Evolutionary conservation across 2,113 vertebrate species (phyloP), one percentile per base, ranked within the genome.

Genomic region (Psilopogon haemacephalus): DNA sequence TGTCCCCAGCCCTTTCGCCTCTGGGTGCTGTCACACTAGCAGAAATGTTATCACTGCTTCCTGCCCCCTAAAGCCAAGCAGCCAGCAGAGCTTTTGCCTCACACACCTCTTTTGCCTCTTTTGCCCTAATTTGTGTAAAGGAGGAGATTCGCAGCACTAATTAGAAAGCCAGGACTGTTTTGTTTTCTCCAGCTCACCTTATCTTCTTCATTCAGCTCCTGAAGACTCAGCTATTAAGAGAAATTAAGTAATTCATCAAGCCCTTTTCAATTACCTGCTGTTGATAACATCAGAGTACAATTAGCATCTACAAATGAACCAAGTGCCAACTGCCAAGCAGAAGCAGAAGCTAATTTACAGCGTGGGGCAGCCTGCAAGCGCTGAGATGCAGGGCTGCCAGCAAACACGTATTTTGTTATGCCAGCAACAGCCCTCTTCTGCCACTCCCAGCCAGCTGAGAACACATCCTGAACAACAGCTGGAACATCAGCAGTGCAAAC

Each of bases 181-280:
- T 96, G 97, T 97, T 97, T 97, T 97, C 97, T 97, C 95, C 95
- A 77, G 90, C 90, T 95, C 95, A 95, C 93, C 98, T 98, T 98
- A 98, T 98, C 98, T 98, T 98, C 98, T 97, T 98, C 98, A 97
- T 98, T 98, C 98, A 98, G 98, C 97, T 98, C 97, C 97, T 97
- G 96, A 98, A 97, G 97, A 98, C 98, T 98, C 97, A 98, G 98
- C 98, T 98, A 98, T 98, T 98, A 98, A 97, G 98, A 98, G 98
- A 98, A 99, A 99, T 98, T 98, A 98, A 99, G 98, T 97, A 98
- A 99, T 99, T 99, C 98, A 98, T 99, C 98, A 99, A 98, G 98
- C 97, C 98, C 97, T 98, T 98, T 98, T 98, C 98, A 98, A 98
- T 99, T 99, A 98, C 98, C 97, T 98, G 98, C 98, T 97, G 97